phyloP scores from a whole-genome alignment of 2,797 vertebrate genomes.

The Streptopelia turtur region DNA sequence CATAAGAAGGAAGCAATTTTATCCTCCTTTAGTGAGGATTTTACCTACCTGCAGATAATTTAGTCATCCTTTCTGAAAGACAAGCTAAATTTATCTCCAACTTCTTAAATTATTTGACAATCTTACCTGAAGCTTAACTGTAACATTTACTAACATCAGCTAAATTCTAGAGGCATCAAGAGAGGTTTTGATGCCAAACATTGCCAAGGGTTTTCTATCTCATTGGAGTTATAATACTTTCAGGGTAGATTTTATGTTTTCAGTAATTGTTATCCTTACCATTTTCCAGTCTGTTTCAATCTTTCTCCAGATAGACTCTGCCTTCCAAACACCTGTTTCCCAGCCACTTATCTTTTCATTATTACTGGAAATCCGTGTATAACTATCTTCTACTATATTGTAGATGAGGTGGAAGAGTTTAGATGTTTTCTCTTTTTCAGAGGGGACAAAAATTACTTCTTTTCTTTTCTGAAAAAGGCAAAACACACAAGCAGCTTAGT shows the following conservation, averaged over 20 bases:
- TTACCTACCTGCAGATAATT: neutral
- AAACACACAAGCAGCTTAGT: neutral
- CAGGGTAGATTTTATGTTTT: neutral
- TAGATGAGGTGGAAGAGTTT: conserved; percentile 87
- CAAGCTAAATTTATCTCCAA: neutral
- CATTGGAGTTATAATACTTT: neutral
- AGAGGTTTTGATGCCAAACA: neutral
- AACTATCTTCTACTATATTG: conserved; percentile 84
- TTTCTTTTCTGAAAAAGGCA: conserved; percentile 74
- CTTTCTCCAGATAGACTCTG: conserved; percentile 89
- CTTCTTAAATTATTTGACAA: neutral
- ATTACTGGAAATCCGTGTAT: conserved; percentile 84
- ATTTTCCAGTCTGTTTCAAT: conserved; percentile 94
- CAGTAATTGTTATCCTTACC: conserved; percentile 77
- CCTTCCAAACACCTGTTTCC: conserved; percentile 88
- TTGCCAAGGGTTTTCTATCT: neutral
- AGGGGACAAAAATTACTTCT: conserved; percentile 85
- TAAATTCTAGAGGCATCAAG: neutral
- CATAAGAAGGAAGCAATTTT: neutral
- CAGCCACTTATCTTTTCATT: conserved; percentile 83
- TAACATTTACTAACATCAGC: neutral
- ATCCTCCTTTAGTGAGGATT: neutral
- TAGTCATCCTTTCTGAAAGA: neutral
- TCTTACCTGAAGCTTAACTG: neutral
- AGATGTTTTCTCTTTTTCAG: conserved; percentile 85